Conservation (phyloP, 1,140 invertebrate species). For the Trichonephila clavipes region DNA sequence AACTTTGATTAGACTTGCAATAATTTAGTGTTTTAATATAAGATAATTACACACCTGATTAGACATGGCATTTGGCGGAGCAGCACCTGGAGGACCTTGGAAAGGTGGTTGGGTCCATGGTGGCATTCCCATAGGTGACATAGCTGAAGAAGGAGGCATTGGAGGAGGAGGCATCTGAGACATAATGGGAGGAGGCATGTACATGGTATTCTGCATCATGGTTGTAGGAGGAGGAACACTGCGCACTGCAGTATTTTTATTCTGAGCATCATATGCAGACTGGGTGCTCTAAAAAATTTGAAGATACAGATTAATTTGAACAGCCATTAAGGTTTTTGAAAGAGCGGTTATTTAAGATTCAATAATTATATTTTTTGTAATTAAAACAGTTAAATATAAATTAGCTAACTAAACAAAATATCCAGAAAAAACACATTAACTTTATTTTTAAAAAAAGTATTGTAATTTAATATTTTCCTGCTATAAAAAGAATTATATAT, state of each 20-base stretch:
- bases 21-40: too few species aligned
- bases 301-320: background rate
- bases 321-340: too few species aligned
- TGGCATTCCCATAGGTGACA: conserved; percentile 31
- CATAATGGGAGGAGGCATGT: conserved; percentile 55
- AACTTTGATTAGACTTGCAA: too few species aligned
- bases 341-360: too few species aligned
- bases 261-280: conserved; percentile 41
- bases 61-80: conserved; percentile 9
- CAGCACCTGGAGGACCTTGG: conserved; percentile 19
- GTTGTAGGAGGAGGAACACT: conserved; percentile 54
- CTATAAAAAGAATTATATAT: too few species aligned
- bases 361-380: too few species aligned
- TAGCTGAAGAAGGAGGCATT: conserved; percentile 46
- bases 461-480: too few species aligned
- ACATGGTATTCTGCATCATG: conserved; percentile 54
- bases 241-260: conserved; percentile 22
- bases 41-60: background rate
- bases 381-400: too few species aligned
- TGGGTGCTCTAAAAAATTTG: conserved; percentile 38
- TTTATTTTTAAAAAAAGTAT: too few species aligned
- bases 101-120: conserved; percentile 55
- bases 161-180: conserved; percentile 73
- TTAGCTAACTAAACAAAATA: too few species aligned
- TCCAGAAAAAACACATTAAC: too few species aligned